These are phyloP conservation scores for Rambutsinella grinnellia DNA, from an alignment of 2,888 invertebrate genomes.

Conservation along the genomic window DNA sequence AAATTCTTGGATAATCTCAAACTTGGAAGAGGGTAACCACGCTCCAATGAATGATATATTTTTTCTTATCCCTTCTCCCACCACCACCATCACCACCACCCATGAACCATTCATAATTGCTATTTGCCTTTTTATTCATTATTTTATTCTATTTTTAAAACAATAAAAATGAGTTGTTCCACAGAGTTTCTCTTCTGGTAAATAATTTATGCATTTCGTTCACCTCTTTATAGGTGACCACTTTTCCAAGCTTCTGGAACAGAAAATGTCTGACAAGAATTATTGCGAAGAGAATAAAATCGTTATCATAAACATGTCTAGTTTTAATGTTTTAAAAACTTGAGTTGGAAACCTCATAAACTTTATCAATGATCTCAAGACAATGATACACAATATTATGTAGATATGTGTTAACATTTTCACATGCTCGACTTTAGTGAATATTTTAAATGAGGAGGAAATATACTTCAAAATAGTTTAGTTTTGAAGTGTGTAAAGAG, in stretches of 20 bases:
- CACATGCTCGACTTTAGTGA: background rate
- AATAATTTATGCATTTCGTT: background rate
- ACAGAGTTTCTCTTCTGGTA: background rate
- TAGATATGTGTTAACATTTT: conserved; percentile 4
- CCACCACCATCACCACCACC: conserved; percentile 7
- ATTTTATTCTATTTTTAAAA: background rate
- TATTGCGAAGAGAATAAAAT: background rate
- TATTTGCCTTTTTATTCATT: conserved; percentile 1
- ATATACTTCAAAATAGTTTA: background rate
- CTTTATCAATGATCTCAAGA: background rate
- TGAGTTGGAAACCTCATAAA: background rate
- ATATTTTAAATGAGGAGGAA: conserved; percentile 13
- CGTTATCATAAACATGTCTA: background rate
- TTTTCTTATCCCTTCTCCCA: conserved; percentile 2
- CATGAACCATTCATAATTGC: conserved; percentile 34
- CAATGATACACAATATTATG: background rate
- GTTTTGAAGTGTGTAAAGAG: background rate
- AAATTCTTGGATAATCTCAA: conserved; percentile 10
- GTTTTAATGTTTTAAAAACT: background rate
- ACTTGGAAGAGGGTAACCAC: conserved; percentile 18
- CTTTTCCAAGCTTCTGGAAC: too few relatives aligned
- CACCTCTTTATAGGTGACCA: too few relatives aligned
- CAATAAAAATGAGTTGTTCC: background rate
- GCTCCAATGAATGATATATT: conserved; percentile 30
- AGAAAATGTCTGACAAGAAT: too few relatives aligned